Percentiles rank a stretch among this genome's conserved stretches.
phyloP scores from a whole-genome alignment of 2,888 invertebrate genomes.

The Agrochola circellaris region DNA sequence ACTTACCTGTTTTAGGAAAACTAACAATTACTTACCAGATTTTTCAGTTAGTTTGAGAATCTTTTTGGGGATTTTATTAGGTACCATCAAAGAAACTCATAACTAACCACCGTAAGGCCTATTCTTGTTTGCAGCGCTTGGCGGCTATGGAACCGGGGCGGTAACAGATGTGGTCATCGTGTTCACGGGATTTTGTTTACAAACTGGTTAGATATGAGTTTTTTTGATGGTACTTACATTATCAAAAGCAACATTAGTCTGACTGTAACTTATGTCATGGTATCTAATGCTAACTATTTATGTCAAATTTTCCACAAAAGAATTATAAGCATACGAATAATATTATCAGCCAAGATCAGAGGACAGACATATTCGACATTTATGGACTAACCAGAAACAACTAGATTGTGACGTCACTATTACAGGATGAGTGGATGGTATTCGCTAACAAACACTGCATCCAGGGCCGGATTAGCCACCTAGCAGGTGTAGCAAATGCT shows the following conservation, averaged over 20 bases:
- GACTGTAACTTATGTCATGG: background rate
- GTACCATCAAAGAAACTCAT: too few relatives aligned
- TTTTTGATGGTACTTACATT: too few relatives aligned
- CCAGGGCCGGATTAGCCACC: too few relatives aligned
- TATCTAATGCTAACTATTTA: too few relatives aligned
- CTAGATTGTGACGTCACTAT: constrained; percentile 11
- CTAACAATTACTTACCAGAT: background rate
- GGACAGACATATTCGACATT: constrained; percentile 3
- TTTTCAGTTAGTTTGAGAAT: background rate
- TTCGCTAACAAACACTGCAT: constrained; percentile 48
- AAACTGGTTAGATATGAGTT: too few relatives aligned
- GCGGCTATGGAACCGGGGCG: too few relatives aligned
- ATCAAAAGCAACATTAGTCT: background rate
- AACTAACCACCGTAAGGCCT: too few relatives aligned
- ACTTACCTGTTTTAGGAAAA: background rate
- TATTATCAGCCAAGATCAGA: background rate
- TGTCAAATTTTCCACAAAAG: background rate
- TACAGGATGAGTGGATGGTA: constrained; percentile 29
- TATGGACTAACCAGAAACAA: constrained; percentile 18
- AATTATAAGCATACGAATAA: too few relatives aligned
- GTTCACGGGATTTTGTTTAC: too few relatives aligned
- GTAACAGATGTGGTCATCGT: too few relatives aligned
- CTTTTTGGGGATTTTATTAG: background rate
- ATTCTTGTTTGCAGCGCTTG: too few relatives aligned
- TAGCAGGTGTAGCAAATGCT: too few relatives aligned